phyloP scores from a whole-genome alignment of 2,888 invertebrate species.

The Acanthosepion pharaonis region DNA sequence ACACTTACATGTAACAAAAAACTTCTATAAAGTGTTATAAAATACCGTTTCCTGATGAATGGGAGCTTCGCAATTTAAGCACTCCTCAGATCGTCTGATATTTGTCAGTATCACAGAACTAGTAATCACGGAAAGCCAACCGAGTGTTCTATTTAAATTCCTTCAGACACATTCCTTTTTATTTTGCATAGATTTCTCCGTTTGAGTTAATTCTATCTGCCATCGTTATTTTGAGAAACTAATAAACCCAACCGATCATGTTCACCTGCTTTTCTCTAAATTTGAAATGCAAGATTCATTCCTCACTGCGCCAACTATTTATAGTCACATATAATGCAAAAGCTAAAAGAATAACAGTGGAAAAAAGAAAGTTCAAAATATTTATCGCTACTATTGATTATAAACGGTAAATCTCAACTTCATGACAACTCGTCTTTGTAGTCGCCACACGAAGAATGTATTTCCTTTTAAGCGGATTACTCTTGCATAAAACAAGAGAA shows the following conservation, averaged over 20 bases:
- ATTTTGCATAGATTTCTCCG: no score
- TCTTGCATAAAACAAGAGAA: conserved; percentile 33
- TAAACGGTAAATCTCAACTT: conserved; percentile 4
- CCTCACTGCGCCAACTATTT: neutral
- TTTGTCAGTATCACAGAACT: no score
- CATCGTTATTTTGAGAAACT: neutral
- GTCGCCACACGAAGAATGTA: neutral
- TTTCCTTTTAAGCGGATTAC: conserved; percentile 33
- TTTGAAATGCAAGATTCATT: neutral
- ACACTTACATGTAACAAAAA: no score
- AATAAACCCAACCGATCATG: neutral
- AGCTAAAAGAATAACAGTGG: neutral
- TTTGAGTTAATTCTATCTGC: neutral
- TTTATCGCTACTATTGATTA: conserved; percentile 33
- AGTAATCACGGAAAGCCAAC: no score
- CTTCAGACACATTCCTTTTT: no score
- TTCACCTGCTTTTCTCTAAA: neutral
- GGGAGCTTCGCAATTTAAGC: no score
- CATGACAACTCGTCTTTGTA: neutral
- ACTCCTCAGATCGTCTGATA: no score
- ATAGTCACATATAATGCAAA: neutral
- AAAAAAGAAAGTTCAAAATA: neutral
- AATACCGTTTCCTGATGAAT: no score
- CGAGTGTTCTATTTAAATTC: no score
- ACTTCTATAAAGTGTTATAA: no score